Conservation (phyloP, 2,113 vertebrate species). For the Tupaia tana region DNA sequence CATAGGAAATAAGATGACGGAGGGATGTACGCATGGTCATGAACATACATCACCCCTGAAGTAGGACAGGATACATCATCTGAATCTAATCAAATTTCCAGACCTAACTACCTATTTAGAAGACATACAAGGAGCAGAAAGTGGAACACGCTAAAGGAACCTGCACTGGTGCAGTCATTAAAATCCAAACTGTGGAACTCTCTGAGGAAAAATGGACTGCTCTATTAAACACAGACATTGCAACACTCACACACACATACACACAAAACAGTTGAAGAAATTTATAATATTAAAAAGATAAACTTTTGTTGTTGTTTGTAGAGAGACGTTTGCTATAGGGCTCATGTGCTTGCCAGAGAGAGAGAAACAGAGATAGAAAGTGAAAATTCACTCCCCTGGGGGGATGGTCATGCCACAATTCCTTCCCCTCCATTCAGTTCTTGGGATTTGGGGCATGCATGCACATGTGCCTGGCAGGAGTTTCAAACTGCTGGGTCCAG, state of each 20-base stretch:
- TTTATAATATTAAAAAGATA: background rate
- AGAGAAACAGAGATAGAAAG: no score
- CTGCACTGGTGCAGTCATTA: background rate
- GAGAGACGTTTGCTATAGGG: no score
- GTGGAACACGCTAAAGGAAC: background rate
- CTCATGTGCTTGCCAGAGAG: no score
- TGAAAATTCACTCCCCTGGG: no score
- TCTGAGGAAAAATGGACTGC: background rate
- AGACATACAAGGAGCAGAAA: background rate
- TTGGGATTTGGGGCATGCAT: no score
- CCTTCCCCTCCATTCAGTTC: no score
- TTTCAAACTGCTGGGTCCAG: no score
- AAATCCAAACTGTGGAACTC: background rate
- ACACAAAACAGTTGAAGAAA: background rate
- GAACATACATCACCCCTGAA: background rate
- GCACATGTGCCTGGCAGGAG: no score
- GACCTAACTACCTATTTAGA: background rate
- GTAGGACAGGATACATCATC: background rate
- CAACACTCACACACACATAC: background rate
- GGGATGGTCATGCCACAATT: no score
- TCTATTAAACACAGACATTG: background rate
- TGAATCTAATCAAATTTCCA: background rate
- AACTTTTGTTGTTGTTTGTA: no score
- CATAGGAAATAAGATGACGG: background rate
- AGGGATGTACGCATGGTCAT: background rate